A percentile compares a stretch with the other conserved stretches of the same genome.
Evolutionary conservation across 1,140 invertebrate species (phyloP).

Genomic region (Panagrolaimus sp.): DNA sequence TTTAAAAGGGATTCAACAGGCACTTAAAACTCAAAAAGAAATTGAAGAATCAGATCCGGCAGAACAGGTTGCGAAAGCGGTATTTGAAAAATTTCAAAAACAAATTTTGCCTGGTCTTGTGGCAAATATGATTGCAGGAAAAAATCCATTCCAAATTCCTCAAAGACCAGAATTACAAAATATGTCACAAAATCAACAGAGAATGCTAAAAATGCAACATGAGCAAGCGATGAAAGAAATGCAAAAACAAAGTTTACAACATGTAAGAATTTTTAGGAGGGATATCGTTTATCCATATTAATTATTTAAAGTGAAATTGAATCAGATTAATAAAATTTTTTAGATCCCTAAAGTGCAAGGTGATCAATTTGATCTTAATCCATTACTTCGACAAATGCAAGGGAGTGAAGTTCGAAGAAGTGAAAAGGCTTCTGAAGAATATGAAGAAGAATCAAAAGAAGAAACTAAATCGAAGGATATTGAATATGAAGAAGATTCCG

Average conservation of each 20-base stretch:
- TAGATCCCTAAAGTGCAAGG: not conserved
- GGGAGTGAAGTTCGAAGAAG: constrained; percentile 14
- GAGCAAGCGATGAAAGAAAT: constrained; percentile 23
- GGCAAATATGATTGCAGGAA: constrained; percentile 44
- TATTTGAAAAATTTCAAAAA: constrained; percentile 49
- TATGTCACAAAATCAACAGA: constrained; percentile 1
- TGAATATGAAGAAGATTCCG: constrained; percentile 21
- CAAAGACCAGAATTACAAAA: constrained; percentile 10
- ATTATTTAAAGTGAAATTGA: not conserved
- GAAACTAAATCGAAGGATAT: constrained; percentile 13
- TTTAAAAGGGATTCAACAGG: constrained; percentile 47
- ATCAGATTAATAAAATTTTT: constrained; percentile 8
- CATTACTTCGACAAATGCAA: not conserved
- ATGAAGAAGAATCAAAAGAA: constrained; percentile 16
- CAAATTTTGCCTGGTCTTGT: constrained; percentile 51
- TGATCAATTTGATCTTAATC: not conserved
- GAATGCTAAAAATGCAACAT: constrained; percentile 20
- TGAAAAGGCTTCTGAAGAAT: constrained; percentile 3
- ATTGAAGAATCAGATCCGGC: constrained; percentile 40
- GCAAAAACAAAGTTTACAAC: constrained; percentile 6
- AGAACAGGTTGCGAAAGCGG: constrained; percentile 38
- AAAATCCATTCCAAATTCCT: constrained; percentile 44
- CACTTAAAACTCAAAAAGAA: constrained; percentile 38
- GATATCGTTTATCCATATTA: too few relatives aligned
- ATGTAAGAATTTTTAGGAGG: constrained; percentile 6